These are phyloP conservation scores for Eulithis testata DNA, from an alignment of 2,888 invertebrate species.

Conservation along the genomic window DNA sequence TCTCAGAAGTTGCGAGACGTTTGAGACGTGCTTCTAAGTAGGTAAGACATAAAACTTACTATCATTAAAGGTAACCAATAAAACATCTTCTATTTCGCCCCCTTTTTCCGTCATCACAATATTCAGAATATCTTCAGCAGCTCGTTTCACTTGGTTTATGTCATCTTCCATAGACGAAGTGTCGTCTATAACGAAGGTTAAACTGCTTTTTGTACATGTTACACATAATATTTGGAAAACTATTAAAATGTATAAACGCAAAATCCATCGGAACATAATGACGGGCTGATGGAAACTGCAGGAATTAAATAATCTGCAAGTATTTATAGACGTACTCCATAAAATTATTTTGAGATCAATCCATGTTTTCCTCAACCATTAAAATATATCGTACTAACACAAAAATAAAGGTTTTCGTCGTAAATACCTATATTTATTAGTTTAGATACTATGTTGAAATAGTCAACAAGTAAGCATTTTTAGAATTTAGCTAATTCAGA, in stretches of 20 bases:
- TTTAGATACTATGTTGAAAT: too few species aligned
- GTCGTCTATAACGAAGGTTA: constrained; percentile 54
- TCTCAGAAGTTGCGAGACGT: too few species aligned
- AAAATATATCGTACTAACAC: too few species aligned
- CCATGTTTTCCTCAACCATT: too few species aligned
- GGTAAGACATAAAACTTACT: constrained; percentile 39
- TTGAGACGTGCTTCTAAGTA: too few species aligned
- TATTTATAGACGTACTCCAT: too few species aligned
- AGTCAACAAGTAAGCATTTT: too few species aligned
- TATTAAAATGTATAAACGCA: constrained; percentile 4
- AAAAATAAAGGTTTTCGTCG: too few species aligned
- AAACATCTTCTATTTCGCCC: constrained; percentile 48
- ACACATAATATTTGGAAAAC: constrained; percentile 24
- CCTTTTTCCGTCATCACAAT: constrained; percentile 43
- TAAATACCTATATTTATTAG: too few species aligned
- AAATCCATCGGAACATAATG: constrained; percentile 7
- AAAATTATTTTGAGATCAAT: too few species aligned
- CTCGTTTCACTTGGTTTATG: constrained; percentile 43
- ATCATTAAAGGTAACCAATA: constrained; percentile 57
- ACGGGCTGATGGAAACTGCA: background rate
- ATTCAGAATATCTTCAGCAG: constrained; percentile 44
- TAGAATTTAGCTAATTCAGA: too few species aligned
- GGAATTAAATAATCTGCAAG: too few species aligned
- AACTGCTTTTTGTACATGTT: constrained; percentile 43
- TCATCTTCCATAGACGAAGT: constrained; percentile 48